Percentiles rank a stretch among this genome's conserved stretches.
Conservation (phyloP, 2,888 invertebrate genomes). For the Cepaea hortensis region DNA sequence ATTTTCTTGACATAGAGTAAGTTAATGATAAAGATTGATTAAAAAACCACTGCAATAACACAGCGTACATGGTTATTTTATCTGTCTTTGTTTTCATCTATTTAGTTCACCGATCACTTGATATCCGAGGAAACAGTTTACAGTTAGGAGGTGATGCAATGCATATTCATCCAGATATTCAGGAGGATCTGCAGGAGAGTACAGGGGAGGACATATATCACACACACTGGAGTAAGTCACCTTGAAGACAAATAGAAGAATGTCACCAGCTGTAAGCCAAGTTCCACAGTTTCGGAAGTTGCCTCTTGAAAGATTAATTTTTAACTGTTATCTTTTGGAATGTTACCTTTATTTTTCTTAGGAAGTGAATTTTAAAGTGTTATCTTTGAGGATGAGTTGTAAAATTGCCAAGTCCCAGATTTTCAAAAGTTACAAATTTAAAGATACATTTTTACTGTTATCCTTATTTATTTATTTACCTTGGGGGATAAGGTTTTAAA, state of each 20-base stretch:
- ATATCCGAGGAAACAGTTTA: constrained; percentile 65
- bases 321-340: too few relatives aligned
- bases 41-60: background rate
- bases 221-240: constrained; percentile 68
- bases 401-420: too few relatives aligned
- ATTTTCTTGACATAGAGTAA: background rate
- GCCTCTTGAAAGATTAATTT: too few relatives aligned
- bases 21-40: background rate
- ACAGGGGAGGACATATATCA: constrained; percentile 60
- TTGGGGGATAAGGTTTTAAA: too few relatives aligned
- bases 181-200: constrained; percentile 63
- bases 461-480: too few relatives aligned
- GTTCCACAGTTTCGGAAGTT: too few relatives aligned
- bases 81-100: background rate
- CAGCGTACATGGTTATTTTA: background rate
- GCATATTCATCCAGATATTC: constrained; percentile 62
- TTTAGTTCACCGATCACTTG: constrained; percentile 49
- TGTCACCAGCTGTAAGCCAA: too few relatives aligned
- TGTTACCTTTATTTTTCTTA: too few relatives aligned
- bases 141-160: constrained; percentile 61
- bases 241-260: background rate
- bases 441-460: too few relatives aligned
- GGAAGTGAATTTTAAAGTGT: too few relatives aligned
- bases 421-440: too few relatives aligned
- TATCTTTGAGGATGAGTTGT: too few relatives aligned